Evolutionary conservation across 1,140 invertebrate species (phyloP).

Genomic region (Nebria ingens): DNA sequence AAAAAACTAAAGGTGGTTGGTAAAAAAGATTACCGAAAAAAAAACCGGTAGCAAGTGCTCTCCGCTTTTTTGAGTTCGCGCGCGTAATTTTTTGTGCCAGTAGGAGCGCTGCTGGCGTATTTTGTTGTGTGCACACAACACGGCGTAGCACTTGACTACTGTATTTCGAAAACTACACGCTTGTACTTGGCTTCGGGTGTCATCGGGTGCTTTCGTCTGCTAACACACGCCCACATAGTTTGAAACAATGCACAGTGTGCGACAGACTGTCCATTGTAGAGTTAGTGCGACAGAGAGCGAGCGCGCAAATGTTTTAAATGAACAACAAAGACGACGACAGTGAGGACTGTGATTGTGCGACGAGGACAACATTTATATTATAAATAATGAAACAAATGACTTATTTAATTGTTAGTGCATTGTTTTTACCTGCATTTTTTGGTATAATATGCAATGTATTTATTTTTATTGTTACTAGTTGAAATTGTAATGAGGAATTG

Average conservation of each 20-base stretch:
- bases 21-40: neutral
- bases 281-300: conserved; percentile 8
- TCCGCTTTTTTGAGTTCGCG: neutral
- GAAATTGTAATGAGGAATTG: too few relatives aligned
- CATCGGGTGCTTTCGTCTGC: conserved; percentile 11
- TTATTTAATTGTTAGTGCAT: conserved; percentile 6
- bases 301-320: neutral
- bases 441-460: neutral
- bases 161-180: neutral
- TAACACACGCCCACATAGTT: conserved; percentile 14
- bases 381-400: neutral
- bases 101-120: too few relatives aligned
- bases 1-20: neutral
- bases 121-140: too few relatives aligned
- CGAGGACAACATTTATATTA: too few relatives aligned
- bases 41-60: neutral
- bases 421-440: conserved; percentile 5
- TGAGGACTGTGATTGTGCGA: too few relatives aligned
- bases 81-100: neutral
- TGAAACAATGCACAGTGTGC: conserved; percentile 20
- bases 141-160: too few relatives aligned
- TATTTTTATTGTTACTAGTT: neutral
- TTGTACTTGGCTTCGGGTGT: neutral
- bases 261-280: conserved; percentile 8
- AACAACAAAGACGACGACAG: neutral